Conservation (phyloP, 2,113 vertebrate genomes). For the Noturus placidus region DNA sequence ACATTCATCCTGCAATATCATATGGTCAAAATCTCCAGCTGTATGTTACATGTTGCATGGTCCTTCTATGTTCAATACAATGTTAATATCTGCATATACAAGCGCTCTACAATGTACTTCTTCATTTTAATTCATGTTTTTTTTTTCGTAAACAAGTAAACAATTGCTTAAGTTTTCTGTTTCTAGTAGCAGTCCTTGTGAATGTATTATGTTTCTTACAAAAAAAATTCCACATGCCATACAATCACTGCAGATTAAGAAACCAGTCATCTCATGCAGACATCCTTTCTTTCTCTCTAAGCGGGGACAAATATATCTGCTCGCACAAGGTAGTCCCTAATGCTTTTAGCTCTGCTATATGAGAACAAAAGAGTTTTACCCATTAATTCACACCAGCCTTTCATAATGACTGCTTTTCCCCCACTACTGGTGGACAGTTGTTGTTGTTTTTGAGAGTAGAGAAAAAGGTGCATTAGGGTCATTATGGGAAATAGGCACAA, state of each 20-base stretch:
- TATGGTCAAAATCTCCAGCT: not conserved
- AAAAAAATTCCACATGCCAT: not conserved
- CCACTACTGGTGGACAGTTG: not conserved
- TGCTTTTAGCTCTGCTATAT: conserved; percentile 1
- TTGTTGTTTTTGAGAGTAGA: not conserved
- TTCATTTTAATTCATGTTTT: not conserved
- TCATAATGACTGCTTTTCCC: conserved; percentile 13
- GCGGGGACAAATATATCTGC: conserved; percentile 19
- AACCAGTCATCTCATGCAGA: not conserved
- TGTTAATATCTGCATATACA: not conserved
- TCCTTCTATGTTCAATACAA: not conserved
- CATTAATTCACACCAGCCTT: conserved; percentile 9
- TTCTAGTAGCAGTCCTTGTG: not conserved
- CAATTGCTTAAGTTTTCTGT: not conserved
- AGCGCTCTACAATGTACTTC: not conserved
- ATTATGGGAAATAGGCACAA: not conserved
- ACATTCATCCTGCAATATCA: not conserved
- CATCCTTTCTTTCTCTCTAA: not conserved
- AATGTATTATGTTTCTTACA: not conserved
- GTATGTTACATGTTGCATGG: too few species aligned
- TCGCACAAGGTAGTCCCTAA: conserved; percentile 6
- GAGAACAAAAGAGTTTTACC: conserved; percentile 13
- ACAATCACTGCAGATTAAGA: not conserved
- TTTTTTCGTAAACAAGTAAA: not conserved
- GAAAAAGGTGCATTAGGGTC: not conserved